Conservation (phyloP, 2,888 invertebrate genomes). For the Stenolophus ochropezus region DNA sequence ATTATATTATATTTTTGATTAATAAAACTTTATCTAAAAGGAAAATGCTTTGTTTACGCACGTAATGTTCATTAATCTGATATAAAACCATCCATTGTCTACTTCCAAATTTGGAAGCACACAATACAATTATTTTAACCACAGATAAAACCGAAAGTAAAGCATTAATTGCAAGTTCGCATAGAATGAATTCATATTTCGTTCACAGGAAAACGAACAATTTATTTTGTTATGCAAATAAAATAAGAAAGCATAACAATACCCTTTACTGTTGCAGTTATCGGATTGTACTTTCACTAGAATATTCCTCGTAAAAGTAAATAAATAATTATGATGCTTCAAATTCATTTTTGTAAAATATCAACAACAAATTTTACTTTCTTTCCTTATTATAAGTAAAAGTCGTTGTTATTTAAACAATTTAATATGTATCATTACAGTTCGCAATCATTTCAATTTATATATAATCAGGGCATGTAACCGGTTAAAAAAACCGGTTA, state of each 20-base stretch:
- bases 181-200: conserved; percentile 10
- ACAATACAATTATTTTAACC: neutral
- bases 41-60: no score
- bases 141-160: conserved; percentile 16
- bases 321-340: conserved; percentile 8
- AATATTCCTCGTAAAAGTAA: conserved; percentile 20
- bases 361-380: conserved; percentile 6
- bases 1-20: no score
- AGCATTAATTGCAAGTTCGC: neutral
- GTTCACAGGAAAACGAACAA: conserved; percentile 14
- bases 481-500: no score
- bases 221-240: conserved; percentile 40
- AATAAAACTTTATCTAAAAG: no score
- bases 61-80: neutral
- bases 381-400: neutral
- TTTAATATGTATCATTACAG: no score
- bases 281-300: conserved; percentile 26
- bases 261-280: conserved; percentile 16
- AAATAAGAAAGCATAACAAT: conserved; percentile 50
- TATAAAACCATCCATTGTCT: neutral
- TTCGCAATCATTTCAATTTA: no score
- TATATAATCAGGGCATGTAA: no score
- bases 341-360: conserved; percentile 28
- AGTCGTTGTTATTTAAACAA: no score
- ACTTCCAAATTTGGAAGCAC: neutral